Evolutionary conservation across 53 echinoderm and acorn worm genomes (phyloP).

Genomic region (Astropecten irregularis): DNA sequence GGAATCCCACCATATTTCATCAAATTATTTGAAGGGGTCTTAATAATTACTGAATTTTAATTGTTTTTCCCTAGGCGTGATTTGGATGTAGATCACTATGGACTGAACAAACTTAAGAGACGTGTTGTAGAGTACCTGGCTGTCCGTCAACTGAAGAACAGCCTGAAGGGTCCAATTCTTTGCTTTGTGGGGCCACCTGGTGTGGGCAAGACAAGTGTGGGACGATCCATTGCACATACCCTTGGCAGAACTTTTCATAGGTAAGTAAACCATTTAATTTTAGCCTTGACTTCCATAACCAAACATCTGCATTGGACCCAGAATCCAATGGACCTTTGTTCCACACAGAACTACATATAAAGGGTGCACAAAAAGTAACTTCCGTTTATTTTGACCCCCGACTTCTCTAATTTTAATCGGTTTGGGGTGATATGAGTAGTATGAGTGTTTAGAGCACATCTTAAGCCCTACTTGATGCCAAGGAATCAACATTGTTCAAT

Average conservation of each 20-base stretch:
- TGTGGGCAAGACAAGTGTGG: slow-evolving; percentile 97
- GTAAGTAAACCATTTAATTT: slow-evolving; percentile 59
- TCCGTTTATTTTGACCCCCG: too few relatives aligned
- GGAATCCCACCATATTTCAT: too few relatives aligned
- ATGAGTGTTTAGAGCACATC: too few relatives aligned
- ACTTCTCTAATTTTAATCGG: too few relatives aligned
- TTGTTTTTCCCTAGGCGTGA: slow-evolving; percentile 56
- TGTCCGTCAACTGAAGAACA: slow-evolving; percentile 95
- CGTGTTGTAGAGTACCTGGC: slow-evolving; percentile 95
- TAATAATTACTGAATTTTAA: too few relatives aligned
- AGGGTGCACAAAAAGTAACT: too few relatives aligned
- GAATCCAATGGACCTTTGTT: not conserved
- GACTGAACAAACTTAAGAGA: slow-evolving; percentile 87
- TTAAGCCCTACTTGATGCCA: too few relatives aligned
- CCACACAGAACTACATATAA: too few relatives aligned
- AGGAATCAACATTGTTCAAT: too few relatives aligned
- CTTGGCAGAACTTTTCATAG: slow-evolving; percentile 94
- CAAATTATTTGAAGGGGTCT: too few relatives aligned
- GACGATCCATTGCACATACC: slow-evolving; percentile 90
- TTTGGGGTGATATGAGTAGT: too few relatives aligned
- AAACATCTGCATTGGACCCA: not conserved
- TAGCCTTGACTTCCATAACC: not conserved
- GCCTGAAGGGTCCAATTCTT: slow-evolving; percentile 91
- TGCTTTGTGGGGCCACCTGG: slow-evolving; percentile 97
- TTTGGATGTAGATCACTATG: slow-evolving; percentile 92